Base-by-base conservation (phyloP, 2,888 invertebrate species). In the Camponotus fellah region DNA sequence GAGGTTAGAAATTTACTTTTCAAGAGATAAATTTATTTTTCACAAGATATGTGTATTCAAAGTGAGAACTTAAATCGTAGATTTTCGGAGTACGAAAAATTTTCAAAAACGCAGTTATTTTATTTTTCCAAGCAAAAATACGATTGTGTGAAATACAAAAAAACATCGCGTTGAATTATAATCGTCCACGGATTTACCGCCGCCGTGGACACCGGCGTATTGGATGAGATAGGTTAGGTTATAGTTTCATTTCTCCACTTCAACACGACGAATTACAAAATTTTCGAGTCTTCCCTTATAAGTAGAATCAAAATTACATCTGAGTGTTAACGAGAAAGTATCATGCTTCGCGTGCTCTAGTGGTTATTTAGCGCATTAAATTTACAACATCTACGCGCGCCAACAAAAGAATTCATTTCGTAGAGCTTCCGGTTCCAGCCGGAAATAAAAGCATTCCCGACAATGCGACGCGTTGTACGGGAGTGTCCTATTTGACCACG, bases 141-240 rank as follows among this genome's bases (percentile, higher is more conserved):
- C 17, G 14, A 46, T 46, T 46, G 17, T 46, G 2, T 1, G 46
- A 53, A 6, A 8, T n/a, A n/a, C n/a, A 53, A 62, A 64, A 37
- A 6, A 62, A 37, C 60, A 37, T 64, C 34, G 34, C 37, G 34
- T 64, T 64, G 62, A 34, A n/a, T 49, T 49, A 49, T 43, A 43
- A 14, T 0, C 12, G 14, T 8, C 53, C 14, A 8, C 53, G 53
- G 53, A n/a, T n/a, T 53, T n/a, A 8, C n/a, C 2, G n/a, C 53
- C 53, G 53, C 53, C 53, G 53, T n/a, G n/a, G 53, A 8, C n/a
- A 53, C n/a, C 53, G 53, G 53, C 53, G 26, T n/a, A n/a, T 2
- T 53, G 2, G 37, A 3, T n/a, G n/a, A n/a, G n/a, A n/a, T 34
- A 64, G 62, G 62, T 64, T 64, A 64, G 62, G 62, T 64, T 34